Percentiles rank a stretch among this genome's conserved stretches.
Evolutionary conservation across 64 coral and sea anemone genomes (phyloP).

Genomic region (Catalaphyllia jardinei): DNA sequence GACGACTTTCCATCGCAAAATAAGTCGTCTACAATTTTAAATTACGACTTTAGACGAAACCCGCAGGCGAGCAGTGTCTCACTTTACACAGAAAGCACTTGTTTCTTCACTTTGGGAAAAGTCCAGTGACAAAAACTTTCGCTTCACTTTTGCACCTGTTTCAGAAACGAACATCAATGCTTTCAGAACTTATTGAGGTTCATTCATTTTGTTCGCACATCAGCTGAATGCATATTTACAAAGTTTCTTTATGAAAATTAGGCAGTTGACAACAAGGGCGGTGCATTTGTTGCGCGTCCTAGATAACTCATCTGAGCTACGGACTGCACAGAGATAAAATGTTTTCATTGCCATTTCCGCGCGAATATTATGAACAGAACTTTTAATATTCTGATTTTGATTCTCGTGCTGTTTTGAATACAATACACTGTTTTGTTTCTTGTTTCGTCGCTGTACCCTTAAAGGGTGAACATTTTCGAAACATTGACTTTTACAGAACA

Average conservation of each 20-base stretch:
- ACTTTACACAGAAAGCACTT: background rate
- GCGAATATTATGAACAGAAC: background rate
- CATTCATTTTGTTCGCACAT: background rate
- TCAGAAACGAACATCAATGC: background rate
- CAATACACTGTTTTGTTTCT: background rate
- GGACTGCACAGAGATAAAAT: background rate
- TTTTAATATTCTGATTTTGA: background rate
- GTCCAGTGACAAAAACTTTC: background rate
- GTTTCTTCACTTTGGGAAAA: background rate
- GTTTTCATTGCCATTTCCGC: background rate
- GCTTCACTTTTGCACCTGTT: constrained; percentile 23
- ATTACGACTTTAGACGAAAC: background rate
- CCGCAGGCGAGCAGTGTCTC: background rate
- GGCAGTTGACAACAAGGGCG: constrained; percentile 16
- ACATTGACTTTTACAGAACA: constrained; percentile 27
- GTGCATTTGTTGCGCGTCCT: background rate
- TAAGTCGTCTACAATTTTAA: background rate
- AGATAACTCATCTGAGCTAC: background rate
- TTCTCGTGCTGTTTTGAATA: background rate
- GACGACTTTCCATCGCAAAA: background rate
- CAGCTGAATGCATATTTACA: constrained; percentile 17
- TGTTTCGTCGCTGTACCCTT: background rate
- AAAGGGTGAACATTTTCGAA: background rate
- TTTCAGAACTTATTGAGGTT: background rate
- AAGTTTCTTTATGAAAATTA: constrained; percentile 19